Base-by-base conservation (phyloP, 92 coral and sea anemone species). In the Isaurus tuberculatus region DNA sequence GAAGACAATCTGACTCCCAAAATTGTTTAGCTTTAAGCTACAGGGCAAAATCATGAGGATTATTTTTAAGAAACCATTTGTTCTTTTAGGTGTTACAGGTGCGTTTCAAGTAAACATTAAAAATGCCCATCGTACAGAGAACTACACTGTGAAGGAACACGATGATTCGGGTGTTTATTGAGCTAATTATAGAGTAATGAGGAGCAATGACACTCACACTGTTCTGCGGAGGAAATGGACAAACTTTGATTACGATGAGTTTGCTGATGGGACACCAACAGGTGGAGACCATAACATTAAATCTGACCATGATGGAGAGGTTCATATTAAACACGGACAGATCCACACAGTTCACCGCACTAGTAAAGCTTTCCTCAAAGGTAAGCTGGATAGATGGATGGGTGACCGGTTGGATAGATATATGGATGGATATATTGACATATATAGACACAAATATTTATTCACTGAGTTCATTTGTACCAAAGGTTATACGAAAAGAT, bases 141-240 rank as follows among this genome's bases (percentile, higher is more conserved):
- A 55, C 22, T 89, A 79, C 69, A 79, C 79, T 43, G 90, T 90
- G 2, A 71, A 81, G 65, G 99, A 96, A 57, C 94, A 94, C 43
- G 99, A 96, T 75, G 98, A 94, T 53, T 96, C 99, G 0, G 99
- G 99, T 3, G 71, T 89, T 17, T 94, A 94, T 90, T 81, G 74
- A 63, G 49, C 99, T 8, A 79, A 71, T 10, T 96, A 96, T 85
- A 85, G 65, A 29, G 93, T 91, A 4, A 82, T 88, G 13, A 83
- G 80, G 30, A 43, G 85, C 17, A 96, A 96, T 34, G 83, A 89
- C 2, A 94, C 94, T 32, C 92, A 96, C 53, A 79, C 89, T 27
- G 91, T 90, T 30, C 60, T 96, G 28, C 86, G 79, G 82, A 91
- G 95, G 65, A 89, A 91, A 61, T 96, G 99, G 99, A 90, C 94